Evolutionary conservation across 1,140 invertebrate species (phyloP).

Genomic region (Dinoponera quadriceps): DNA sequence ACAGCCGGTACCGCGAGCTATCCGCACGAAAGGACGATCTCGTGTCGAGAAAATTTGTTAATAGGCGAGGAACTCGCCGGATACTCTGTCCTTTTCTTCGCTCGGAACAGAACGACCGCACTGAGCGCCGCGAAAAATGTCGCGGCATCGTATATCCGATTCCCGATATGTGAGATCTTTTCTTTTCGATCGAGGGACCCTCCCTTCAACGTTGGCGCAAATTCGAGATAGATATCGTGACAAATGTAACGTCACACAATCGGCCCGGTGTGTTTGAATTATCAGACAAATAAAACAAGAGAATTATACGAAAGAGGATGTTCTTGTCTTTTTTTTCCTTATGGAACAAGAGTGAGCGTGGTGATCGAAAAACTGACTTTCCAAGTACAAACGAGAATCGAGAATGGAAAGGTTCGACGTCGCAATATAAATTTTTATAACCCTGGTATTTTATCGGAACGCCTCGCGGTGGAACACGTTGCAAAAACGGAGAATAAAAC

Average conservation of each 20-base stretch:
- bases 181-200: background rate
- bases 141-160: background rate
- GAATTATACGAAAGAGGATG: background rate
- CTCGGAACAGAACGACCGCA: background rate
- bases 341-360: no score
- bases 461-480: background rate
- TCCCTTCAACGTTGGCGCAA: background rate
- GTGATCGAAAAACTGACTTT: no score
- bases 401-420: no score
- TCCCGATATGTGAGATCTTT: background rate
- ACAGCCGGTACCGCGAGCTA: slow-evolving; percentile 67
- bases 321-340: no score
- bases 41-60: slow-evolving; percentile 56
- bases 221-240: background rate
- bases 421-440: slow-evolving; percentile 6
- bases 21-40: slow-evolving; percentile 56
- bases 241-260: background rate
- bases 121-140: background rate
- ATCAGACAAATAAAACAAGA: background rate
- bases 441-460: background rate
- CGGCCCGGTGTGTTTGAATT: no score
- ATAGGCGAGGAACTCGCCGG: background rate
- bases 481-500: slow-evolving; percentile 30
- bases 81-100: slow-evolving; percentile 22
- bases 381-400: no score